Base-by-base conservation (phyloP, 2,113 vertebrate genomes). In the Rostratula benghalensis region DNA sequence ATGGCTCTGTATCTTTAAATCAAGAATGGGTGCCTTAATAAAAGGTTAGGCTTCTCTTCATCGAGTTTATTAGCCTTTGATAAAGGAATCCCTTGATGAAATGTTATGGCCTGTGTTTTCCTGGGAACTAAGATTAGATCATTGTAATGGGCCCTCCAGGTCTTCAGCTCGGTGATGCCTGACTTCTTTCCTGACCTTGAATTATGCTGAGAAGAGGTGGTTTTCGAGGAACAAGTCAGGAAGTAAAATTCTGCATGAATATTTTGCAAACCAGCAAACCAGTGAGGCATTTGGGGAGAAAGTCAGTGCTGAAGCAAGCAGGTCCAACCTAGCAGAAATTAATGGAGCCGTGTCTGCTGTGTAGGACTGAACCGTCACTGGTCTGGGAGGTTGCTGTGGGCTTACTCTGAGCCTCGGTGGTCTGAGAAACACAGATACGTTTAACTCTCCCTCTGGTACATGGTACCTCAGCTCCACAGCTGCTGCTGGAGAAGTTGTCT, bases 81-180 rank as follows among this genome's bases (percentile, higher is more conserved):
- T 71, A 77, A 96, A 95, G 93, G 61, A 86, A 93, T 96, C 93
- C 92, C 95, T 81, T 77, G 92, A 59, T 94, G 37, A 94, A 96
- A 81, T 41, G 25, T 86, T 90, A 93, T 60, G 68, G 85, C 43
- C 68, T 81, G 19, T 95, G 91, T 96, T 96, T 96, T 93, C 93
- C 85, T 86, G 88, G 56, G 30, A 83, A 90, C 75, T 67, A 83
- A 59, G 79, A 83, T 76, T 96, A 94, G 79, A 92, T 96, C 95
- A 94, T 71, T 3, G 0, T 94, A 95, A 95, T 90, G 79, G 76
- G 67, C 68, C 90, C 71, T 94, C 46, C 82, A 93, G 82, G 79
- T 93, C 79, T 94, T 83, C 53, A 57, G 28, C 85, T 94, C 4
- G 1, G 13, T 41, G 19, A 23, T 70, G 71, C 60, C 82, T 77